Evolutionary conservation across 2,113 vertebrate species (phyloP), one percentile per base, ranked within the genome.

Genomic region (Seriola quinqueradiata): DNA sequence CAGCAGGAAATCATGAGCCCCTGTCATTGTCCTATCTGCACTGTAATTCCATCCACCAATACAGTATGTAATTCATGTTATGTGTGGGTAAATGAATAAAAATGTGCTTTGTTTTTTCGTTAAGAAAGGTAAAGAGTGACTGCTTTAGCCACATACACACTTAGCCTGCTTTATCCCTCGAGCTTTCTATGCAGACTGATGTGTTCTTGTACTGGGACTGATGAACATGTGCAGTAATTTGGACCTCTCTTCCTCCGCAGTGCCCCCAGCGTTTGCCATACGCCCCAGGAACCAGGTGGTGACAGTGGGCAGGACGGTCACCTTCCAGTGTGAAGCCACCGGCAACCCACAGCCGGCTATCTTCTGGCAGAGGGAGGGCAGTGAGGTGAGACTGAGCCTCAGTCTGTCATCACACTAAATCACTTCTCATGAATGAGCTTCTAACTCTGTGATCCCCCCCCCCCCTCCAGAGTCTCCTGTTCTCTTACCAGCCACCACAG

Each of bases 281-380:
- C 97, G 96, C 71, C 97, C 97, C 76, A 96, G 97, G 65, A 97
- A 99, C 91, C 97, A 99, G 89, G 96, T 97, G 75, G 97, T 95
- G 86, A 95, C 97, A 0, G 92, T 96, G 91, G 97, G 97, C 61
- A 95, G 97, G 85, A 97, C 96, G 0, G 97, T 98, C 84, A 98
- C 97, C 82, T 98, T 98, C 91, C 97, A 97, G 87, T 99, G 97
- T 75, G 96, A 99, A 89, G 97, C 97, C 65, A 97, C 96, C 0
- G 97, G 97, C 71, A 98, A 97, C 81, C 97, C 97, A 42, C 97
- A 97, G 86, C 97, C 97, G 17, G 97, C 97, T 85, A 98, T 99
- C 90, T 99, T 99, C 95, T 99, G 97, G 97, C 89, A 97, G 88
- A 96, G 96, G 91, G 97, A 99, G 77, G 97, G 97, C 75, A 98